phyloP scores from a whole-genome alignment of 2,888 invertebrate species.

The Dorcus hopei region DNA sequence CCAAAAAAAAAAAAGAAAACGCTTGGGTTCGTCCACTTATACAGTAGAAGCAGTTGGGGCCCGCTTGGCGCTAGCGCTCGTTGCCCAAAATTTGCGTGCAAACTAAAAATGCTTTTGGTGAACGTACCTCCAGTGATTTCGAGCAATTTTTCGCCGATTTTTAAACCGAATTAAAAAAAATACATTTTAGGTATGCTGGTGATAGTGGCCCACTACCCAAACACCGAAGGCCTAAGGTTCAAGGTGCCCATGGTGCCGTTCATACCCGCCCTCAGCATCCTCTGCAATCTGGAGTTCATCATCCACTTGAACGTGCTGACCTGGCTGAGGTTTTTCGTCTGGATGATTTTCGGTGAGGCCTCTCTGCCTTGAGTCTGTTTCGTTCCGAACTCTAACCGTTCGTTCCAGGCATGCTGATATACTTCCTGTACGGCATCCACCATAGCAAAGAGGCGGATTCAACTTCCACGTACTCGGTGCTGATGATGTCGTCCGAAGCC shows the following conservation, averaged over 20 bases:
- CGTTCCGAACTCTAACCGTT: neutral
- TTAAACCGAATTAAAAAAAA: no score
- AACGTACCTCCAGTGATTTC: no score
- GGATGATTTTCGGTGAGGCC: conserved; percentile 75
- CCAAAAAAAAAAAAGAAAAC: neutral
- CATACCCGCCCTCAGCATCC: conserved; percentile 74
- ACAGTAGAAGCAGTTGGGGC: no score
- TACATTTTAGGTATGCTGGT: conserved; percentile 60
- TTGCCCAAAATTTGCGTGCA: no score
- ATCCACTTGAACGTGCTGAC: conserved; percentile 75
- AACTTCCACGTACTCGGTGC: conserved; percentile 60
- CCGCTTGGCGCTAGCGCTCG: no score
- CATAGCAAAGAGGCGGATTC: conserved; percentile 75
- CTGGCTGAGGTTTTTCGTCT: conserved; percentile 81
- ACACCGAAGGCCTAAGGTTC: conserved; percentile 66
- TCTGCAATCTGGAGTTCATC: conserved; percentile 81
- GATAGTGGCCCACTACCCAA: conserved; percentile 70
- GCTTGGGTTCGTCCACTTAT: no score
- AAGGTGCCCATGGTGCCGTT: conserved; percentile 80
- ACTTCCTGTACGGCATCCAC: conserved; percentile 82
- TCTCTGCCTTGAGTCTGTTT: neutral
- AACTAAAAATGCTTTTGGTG: no score
- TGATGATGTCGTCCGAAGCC: conserved; percentile 64
- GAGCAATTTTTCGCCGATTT: no score
- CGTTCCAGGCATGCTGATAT: conserved; percentile 67